Conservation (phyloP, 1,140 invertebrate species). For the Penaeus chinensis region DNA sequence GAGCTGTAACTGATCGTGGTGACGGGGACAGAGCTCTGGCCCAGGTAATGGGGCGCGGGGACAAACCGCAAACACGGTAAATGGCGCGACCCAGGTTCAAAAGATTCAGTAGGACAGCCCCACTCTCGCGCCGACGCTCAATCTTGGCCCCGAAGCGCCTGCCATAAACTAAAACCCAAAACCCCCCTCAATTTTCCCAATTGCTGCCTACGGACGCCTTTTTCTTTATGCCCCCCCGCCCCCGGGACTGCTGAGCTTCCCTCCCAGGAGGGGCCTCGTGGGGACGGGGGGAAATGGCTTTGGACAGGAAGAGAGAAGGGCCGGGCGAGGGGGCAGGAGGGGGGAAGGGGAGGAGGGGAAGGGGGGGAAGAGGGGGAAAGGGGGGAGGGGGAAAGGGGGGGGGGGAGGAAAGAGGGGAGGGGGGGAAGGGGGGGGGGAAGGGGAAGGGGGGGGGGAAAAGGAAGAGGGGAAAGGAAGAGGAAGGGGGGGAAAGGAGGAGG, state of each 20-base stretch:
- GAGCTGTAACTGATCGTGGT: too few species aligned
- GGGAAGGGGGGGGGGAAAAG: not conserved
- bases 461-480: too few species aligned
- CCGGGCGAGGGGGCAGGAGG: not conserved
- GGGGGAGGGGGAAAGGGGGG: not conserved
- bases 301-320: not conserved
- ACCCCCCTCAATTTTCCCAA: conserved; percentile 49
- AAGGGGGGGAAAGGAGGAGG: too few species aligned
- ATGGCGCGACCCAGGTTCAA: not conserved
- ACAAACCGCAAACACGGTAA: not conserved
- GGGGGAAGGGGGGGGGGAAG: not conserved
- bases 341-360: not conserved
- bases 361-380: not conserved
- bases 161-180: conserved; percentile 25
- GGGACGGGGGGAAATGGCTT: not conserved
- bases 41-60: not conserved
- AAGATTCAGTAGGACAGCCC: conserved; percentile 24
- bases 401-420: too few species aligned
- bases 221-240: not conserved
- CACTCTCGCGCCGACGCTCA: conserved; percentile 32
- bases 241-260: too few species aligned
- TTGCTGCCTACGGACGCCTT: conserved; percentile 27
- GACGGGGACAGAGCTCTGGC: not conserved
- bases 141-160: conserved; percentile 24
- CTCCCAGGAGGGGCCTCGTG: too few species aligned